Conservation (phyloP, 1,140 invertebrate species). For the Bombus cullumanus region DNA sequence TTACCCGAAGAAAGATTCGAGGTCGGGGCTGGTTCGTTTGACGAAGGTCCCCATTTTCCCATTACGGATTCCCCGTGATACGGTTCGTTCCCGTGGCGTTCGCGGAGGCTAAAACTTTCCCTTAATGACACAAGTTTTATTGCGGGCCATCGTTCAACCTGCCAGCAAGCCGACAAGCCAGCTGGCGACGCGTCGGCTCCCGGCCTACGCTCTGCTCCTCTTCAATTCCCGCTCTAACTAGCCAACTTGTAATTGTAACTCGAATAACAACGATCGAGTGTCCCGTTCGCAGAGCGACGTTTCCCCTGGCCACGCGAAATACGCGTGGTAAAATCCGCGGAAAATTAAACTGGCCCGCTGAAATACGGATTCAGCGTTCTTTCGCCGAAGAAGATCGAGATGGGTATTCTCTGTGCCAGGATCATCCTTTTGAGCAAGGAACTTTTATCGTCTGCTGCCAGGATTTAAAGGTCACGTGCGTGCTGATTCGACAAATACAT, state of each 20-base stretch:
- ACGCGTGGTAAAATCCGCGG: not conserved
- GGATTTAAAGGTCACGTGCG: not conserved
- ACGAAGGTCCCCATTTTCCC: conserved; percentile 62
- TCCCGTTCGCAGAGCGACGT: not conserved
- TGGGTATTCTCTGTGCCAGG: not conserved
- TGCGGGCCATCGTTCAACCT: conserved; percentile 67
- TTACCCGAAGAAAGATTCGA: conserved; percentile 44
- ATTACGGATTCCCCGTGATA: conserved; percentile 66
- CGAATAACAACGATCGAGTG: conserved; percentile 33
- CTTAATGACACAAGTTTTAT: conserved; percentile 71
- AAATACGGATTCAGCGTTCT: not conserved
- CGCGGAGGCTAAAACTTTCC: conserved; percentile 63
- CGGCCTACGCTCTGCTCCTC: not conserved
- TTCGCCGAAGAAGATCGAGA: not conserved
- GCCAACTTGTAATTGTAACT: conserved; percentile 37
- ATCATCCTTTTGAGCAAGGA: not conserved
- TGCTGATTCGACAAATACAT: not conserved
- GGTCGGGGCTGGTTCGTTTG: conserved; percentile 45
- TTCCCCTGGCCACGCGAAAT: not conserved
- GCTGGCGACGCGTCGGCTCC: not conserved
- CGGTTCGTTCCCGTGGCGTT: conserved; percentile 19
- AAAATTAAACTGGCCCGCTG: not conserved
- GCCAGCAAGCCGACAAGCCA: conserved; percentile 49
- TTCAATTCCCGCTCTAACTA: conserved; percentile 29
- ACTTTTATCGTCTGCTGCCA: not conserved